Evolutionary conservation across 2,888 invertebrate genomes (phyloP).

Genomic region (Cheiracanthium punctorium): DNA sequence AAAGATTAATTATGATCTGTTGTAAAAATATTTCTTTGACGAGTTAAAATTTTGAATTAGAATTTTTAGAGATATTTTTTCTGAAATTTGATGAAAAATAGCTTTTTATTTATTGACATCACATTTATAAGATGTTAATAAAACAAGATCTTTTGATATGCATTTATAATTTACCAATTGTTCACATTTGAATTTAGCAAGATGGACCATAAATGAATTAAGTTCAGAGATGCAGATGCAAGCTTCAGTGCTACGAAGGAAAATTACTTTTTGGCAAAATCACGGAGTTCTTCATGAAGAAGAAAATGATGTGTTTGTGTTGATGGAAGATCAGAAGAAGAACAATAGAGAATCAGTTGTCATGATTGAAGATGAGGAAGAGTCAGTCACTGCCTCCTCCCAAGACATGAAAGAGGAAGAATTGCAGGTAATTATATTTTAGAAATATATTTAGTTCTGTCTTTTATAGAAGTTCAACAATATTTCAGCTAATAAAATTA

Average conservation of each 20-base stretch:
- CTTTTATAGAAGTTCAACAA: too few species aligned
- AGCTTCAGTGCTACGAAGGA: constrained; percentile 87
- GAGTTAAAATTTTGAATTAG: too few species aligned
- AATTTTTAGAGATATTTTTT: too few species aligned
- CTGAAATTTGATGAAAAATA: too few species aligned
- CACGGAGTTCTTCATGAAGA: constrained; percentile 89
- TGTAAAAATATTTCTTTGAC: too few species aligned
- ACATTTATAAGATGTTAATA: too few species aligned
- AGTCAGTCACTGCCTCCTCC: constrained; percentile 95
- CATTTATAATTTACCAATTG: not conserved
- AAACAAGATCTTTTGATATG: too few species aligned
- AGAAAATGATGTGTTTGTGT: constrained; percentile 82
- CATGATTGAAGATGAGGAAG: constrained; percentile 89
- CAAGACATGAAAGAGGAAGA: constrained; percentile 96
- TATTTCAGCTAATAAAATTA: too few species aligned
- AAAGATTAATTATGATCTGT: too few species aligned
- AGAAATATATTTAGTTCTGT: too few species aligned
- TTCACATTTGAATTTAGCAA: constrained; percentile 77
- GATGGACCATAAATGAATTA: constrained; percentile 91
- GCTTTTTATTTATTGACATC: too few species aligned
- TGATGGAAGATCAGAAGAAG: constrained; percentile 76
- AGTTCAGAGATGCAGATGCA: constrained; percentile 91
- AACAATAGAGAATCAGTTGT: constrained; percentile 76
- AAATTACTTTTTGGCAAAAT: constrained; percentile 96
- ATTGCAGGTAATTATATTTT: constrained; percentile 80